These are phyloP conservation scores for Dasysyrphus albostriatus DNA, from an alignment of 2,888 invertebrate genomes.

Conservation along the genomic window DNA sequence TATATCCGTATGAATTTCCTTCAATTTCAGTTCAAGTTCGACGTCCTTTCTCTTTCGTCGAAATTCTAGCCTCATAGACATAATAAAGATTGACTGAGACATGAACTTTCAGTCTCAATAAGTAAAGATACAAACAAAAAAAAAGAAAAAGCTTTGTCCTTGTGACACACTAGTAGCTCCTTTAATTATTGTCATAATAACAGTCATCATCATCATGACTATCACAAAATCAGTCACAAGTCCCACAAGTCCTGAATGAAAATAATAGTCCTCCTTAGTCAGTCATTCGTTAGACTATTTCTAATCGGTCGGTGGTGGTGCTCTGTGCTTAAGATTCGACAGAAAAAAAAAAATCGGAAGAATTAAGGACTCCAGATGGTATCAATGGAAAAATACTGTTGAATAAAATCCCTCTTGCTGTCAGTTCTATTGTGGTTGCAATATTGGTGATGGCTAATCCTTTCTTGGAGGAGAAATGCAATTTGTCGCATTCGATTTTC, in stretches of 20 bases:
- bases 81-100: background rate
- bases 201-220: slow-evolving; percentile 43
- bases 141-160: slow-evolving; percentile 47
- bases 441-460: slow-evolving; percentile 54
- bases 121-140: background rate
- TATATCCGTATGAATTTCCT: background rate
- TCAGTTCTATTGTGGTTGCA: slow-evolving; percentile 36
- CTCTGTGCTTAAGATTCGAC: slow-evolving; percentile 2
- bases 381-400: slow-evolving; percentile 67
- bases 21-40: slow-evolving; percentile 53
- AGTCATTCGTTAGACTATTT: slow-evolving; percentile 53
- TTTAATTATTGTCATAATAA: slow-evolving; percentile 44
- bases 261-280: slow-evolving; percentile 48
- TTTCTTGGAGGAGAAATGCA: slow-evolving; percentile 46
- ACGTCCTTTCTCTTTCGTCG: slow-evolving; percentile 46
- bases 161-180: slow-evolving; percentile 38
- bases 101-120: slow-evolving; percentile 50
- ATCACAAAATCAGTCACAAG: background rate
- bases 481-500: slow-evolving; percentile 53
- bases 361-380: slow-evolving; percentile 49
- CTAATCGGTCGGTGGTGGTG: slow-evolving; percentile 16
- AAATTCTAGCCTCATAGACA: slow-evolving; percentile 1
- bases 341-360: background rate
- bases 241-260: slow-evolving; percentile 23
- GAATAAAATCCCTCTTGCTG: slow-evolving; percentile 36